Evolutionary conservation across 2,888 invertebrate species (phyloP).

Genomic region (Myopa testacea): DNA sequence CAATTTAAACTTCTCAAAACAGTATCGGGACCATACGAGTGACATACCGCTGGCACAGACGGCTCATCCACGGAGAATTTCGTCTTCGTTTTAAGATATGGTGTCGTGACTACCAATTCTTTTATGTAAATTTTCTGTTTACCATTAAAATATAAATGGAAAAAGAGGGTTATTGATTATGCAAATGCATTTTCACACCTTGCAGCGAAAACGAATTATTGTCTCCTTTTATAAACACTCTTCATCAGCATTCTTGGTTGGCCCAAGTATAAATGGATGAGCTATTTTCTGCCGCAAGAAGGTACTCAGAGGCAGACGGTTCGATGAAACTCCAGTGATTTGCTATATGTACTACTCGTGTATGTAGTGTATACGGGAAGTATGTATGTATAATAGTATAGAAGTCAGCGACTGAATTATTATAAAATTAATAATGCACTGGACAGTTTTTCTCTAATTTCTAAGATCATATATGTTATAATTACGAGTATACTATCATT

Average conservation of each 20-base stretch:
- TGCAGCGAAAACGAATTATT: slow-evolving; percentile 35
- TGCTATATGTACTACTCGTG: too few species aligned
- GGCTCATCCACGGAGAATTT: neutral
- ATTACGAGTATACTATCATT: too few species aligned
- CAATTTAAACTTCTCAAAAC: slow-evolving; percentile 38
- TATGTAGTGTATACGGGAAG: too few species aligned
- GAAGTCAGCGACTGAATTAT: too few species aligned
- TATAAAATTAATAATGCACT: too few species aligned
- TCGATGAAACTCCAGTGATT: too few species aligned
- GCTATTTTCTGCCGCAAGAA: neutral
- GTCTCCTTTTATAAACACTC: slow-evolving; percentile 3
- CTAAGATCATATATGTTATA: too few species aligned
- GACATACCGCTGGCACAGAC: neutral
- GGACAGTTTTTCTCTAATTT: too few species aligned
- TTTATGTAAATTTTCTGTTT: slow-evolving; percentile 45
- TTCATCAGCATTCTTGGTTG: slow-evolving; percentile 3
- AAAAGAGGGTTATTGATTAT: slow-evolving; percentile 60
- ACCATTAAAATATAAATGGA: slow-evolving; percentile 43
- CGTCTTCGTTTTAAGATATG: slow-evolving; percentile 4
- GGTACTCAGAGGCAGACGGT: too few species aligned
- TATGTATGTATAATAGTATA: too few species aligned
- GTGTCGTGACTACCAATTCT: slow-evolving; percentile 48
- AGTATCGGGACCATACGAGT: slow-evolving; percentile 13
- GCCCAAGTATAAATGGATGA: slow-evolving; percentile 4
- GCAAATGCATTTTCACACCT: slow-evolving; percentile 66